Base-by-base conservation (phyloP, 2,113 vertebrate genomes). In the Potamarius usumacintae region DNA sequence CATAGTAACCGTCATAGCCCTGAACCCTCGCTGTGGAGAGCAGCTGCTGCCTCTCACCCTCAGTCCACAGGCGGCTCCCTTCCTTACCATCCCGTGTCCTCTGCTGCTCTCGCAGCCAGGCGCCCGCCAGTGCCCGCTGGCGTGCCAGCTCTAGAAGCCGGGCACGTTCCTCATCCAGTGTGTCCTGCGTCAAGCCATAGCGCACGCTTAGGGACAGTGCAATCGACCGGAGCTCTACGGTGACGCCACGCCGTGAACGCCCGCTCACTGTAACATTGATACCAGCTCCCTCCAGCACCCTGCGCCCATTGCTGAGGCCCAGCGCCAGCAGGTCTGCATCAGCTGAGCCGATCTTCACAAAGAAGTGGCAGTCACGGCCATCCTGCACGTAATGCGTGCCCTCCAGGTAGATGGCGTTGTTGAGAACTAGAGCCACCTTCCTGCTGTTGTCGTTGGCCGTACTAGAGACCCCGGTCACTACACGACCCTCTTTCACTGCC, bases 1-100 rank as follows among this genome's bases (percentile, higher is more conserved):
- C 96, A 88, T 99, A 99, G 92, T 99, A 99, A 77, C 99, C 99
- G 79, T 99, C 99, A 50, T 99, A 99, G 79, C 99, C 98, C 91
- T 98, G 98, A 83, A 99, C 98, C 88, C 97, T 96, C 79, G 97
- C 98, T 7, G 97, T 95, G 53, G 92, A 97, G 90, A 99, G 96
- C 71, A 99, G 97, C 94, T 99, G 98, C 93, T 99, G 99, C 93
- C 96, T 96, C 94, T 99, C 99, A 55, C 99, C 98, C 85, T 99
- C 99, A 86, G 98, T 99, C 99, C 99, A 99, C 88, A 97, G 92
- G 62, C 98, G 97, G 92, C 96, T 97, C 85, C 99, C 98, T 92
- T 99, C 98, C 83, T 97, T 96, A 83, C 98, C 97, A 9, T 99
- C 98, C 90, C 97, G 94, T 42, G 95, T 97, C 91, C 96, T 96